A percentile compares a stretch with the other conserved stretches of the same genome.
Conservation (phyloP, 2,113 vertebrate genomes). For the Hydropotes inermis region DNA sequence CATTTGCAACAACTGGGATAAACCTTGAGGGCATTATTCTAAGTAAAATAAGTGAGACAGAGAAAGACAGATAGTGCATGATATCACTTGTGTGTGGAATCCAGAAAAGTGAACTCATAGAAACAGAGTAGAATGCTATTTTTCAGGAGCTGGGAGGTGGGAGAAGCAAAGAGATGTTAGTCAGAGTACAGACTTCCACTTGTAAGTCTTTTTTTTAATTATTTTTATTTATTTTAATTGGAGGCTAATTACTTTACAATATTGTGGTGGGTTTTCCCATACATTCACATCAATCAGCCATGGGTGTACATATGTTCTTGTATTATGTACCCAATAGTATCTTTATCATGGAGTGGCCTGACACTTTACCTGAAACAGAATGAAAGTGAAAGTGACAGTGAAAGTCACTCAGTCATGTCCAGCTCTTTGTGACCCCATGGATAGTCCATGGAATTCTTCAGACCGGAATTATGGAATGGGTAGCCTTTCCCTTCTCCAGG, state of each 20-base stretch:
- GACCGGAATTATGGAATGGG: neutral
- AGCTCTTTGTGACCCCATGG: neutral
- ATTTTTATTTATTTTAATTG: neutral
- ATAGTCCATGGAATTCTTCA: neutral
- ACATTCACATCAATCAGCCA: neutral
- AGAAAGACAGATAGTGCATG: neutral
- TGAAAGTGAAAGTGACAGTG: fast-evolving
- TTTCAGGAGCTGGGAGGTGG: neutral
- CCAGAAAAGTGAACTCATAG: neutral
- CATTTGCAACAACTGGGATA: neutral
- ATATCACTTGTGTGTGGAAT: neutral
- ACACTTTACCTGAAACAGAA: neutral
- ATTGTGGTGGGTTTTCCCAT: neutral
- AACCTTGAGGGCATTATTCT: neutral
- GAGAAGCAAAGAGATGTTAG: neutral
- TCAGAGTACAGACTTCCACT: neutral
- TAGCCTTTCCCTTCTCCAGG: neutral
- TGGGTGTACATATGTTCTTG: neutral
- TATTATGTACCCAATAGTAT: neutral
- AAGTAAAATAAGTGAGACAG: neutral
- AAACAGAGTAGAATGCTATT: neutral
- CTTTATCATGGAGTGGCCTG: neutral
- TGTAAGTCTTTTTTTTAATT: neutral
- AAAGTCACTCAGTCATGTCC: neutral
- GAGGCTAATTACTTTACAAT: neutral